These are phyloP conservation scores for Clupea harengus DNA, from an alignment of 2,113 vertebrate species.

Conservation along the genomic window DNA sequence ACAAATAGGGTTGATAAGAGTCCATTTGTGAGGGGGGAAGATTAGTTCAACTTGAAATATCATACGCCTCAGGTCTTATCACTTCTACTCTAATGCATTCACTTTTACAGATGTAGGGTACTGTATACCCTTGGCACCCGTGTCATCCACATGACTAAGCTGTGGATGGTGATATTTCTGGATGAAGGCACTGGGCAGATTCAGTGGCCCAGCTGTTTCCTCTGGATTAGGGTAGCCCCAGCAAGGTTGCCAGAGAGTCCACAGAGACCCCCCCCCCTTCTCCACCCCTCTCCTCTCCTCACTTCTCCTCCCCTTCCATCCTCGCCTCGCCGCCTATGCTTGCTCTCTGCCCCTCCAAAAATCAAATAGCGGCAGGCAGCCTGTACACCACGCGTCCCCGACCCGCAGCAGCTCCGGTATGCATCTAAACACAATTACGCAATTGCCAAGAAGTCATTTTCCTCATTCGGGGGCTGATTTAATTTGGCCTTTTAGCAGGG, in stretches of 20 bases:
- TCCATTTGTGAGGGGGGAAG: not conserved
- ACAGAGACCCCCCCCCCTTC: not conserved
- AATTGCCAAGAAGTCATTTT: slow-evolving; percentile 68
- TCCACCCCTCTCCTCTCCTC: slow-evolving; percentile 22
- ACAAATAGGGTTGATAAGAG: not conserved
- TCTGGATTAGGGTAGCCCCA: slow-evolving; percentile 5
- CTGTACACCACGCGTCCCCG: not conserved
- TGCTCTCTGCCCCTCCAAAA: slow-evolving; percentile 30
- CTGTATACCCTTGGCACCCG: not conserved
- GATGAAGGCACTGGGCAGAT: not conserved
- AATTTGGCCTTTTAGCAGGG: slow-evolving; percentile 70
- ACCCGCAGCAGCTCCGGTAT: slow-evolving; percentile 34
- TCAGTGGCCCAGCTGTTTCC: not conserved
- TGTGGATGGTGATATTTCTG: slow-evolving; percentile 14
- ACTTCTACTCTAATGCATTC: not conserved
- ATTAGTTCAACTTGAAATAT: not conserved
- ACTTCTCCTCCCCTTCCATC: slow-evolving; percentile 25
- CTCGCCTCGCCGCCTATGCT: slow-evolving; percentile 55
- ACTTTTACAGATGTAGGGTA: not conserved
- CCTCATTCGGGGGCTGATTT: slow-evolving; percentile 70
- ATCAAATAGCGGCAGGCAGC: not conserved
- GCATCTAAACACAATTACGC: slow-evolving; percentile 70
- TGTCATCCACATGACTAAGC: slow-evolving; percentile 6
- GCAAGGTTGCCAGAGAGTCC: not conserved
- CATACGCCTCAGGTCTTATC: not conserved